phyloP scores from a whole-genome alignment of 1,140 invertebrate genomes.

The Pantala flavescens region DNA sequence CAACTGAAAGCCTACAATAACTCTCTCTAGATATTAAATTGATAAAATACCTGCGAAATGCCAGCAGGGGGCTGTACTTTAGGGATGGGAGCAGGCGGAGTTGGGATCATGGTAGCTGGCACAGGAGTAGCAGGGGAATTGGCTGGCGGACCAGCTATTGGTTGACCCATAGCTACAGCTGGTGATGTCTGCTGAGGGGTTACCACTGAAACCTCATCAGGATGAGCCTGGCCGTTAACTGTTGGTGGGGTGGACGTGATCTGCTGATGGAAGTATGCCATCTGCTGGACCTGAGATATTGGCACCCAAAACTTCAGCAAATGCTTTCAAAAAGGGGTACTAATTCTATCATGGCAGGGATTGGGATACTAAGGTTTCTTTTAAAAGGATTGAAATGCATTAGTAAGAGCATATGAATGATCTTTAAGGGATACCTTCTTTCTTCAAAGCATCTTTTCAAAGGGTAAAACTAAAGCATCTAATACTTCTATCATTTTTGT shows the following conservation, averaged over 20 bases:
- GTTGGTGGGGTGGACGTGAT: background rate
- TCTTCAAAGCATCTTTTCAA: too few relatives aligned
- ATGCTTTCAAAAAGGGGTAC: too few relatives aligned
- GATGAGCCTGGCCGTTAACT: background rate
- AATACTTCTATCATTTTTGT: too few relatives aligned
- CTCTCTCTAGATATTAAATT: too few relatives aligned
- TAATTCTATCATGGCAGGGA: too few relatives aligned
- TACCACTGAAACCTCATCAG: background rate
- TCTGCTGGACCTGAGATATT: background rate
- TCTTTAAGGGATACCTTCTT: too few relatives aligned
- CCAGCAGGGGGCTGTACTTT: background rate
- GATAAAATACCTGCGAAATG: background rate
- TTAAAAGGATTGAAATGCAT: too few relatives aligned
- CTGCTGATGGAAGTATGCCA: constrained; percentile 12
- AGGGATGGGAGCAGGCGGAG: background rate
- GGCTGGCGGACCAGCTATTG: constrained; percentile 24
- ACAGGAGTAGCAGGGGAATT: constrained; percentile 28
- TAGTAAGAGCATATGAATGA: too few relatives aligned
- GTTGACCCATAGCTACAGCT: constrained; percentile 20
- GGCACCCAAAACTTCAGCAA: too few relatives aligned
- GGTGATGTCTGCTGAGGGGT: constrained; percentile 17
- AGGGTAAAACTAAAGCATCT: too few relatives aligned
- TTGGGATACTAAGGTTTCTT: too few relatives aligned
- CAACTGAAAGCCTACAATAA: too few relatives aligned
- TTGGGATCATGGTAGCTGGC: constrained; percentile 24